Evolutionary conservation across 2,113 vertebrate species (phyloP), one percentile per base, ranked within the genome.

Genomic region (Podarcis muralis): DNA sequence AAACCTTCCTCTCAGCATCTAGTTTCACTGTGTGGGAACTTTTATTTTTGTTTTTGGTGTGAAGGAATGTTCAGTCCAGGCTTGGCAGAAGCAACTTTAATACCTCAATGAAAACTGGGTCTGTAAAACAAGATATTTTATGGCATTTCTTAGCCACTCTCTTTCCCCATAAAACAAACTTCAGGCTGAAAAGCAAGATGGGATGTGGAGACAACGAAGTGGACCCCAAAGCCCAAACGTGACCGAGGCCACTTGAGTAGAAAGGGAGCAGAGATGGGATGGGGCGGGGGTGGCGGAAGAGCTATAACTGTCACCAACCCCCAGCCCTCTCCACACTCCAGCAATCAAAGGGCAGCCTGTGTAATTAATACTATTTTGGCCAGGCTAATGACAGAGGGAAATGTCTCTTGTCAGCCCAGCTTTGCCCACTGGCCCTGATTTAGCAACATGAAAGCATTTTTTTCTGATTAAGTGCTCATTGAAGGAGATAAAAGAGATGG

Each of bases 381-480:
- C 91, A 94, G 90, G 93, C 94, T 96, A 95, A 93, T 93, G 91
- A 92, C 87, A 87, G 94, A 95, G 93, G 93, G 93, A 96, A 95
- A 96, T 96, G 93, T 95, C 92, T 96, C 93, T 93, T 96, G 95
- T 96, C 95, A 95, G 94, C 78, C 93, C 90, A 81, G 88, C 93
- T 96, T 96, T 96, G 94, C 91, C 94, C 89, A 93, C 83, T 95
- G 94, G 95, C 90, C 94, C 93, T 95, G 95, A 96, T 95, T 95
- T 95, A 95, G 95, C 95, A 95, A 96, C 95, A 95, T 96, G 95
- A 96, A 96, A 96, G 95, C 95, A 95, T 96, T 96, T 95, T 83
- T 95, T 96, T 91, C 95, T 93, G 95, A 95, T 96, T 96, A 95
- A 95, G 93, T 94, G 93, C 81, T 95, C 95, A 95, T 79, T 96